Evolutionary conservation across 2,888 invertebrate genomes (phyloP).

Genomic region (Athalia circularis): DNA sequence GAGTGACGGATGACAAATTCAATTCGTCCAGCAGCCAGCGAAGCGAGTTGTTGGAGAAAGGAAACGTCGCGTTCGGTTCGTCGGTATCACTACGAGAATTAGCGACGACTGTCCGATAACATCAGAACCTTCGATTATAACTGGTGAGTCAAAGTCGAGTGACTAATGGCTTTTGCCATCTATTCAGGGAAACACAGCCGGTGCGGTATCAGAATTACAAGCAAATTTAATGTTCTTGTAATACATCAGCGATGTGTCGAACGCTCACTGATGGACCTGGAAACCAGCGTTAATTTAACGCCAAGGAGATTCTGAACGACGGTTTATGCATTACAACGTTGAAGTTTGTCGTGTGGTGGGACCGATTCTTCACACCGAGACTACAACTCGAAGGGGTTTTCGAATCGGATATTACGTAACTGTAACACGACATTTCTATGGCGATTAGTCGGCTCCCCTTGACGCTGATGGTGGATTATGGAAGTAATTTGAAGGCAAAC

Average conservation of each 20-base stretch:
- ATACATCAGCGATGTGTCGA: too few relatives aligned
- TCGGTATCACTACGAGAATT: constrained; percentile 10
- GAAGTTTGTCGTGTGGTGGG: too few relatives aligned
- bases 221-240: not conserved
- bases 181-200: constrained; percentile 14
- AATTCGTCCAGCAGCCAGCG: too few relatives aligned
- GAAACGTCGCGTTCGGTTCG: not conserved
- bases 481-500: constrained; percentile 14
- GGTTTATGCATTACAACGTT: too few relatives aligned
- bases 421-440: too few relatives aligned
- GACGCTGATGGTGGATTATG: not conserved
- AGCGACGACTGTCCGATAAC: constrained; percentile 42
- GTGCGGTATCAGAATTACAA: not conserved
- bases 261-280: too few relatives aligned
- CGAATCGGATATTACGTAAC: constrained; percentile 7
- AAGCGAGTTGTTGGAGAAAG: too few relatives aligned
- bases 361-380: not conserved
- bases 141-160: constrained; percentile 17
- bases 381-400: not conserved
- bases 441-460: not conserved
- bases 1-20: too few relatives aligned
- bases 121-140: not conserved
- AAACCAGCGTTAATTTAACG: too few relatives aligned
- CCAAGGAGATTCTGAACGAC: too few relatives aligned
- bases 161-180: constrained; percentile 14